Base-by-base conservation (phyloP, 2,888 invertebrate genomes). In the Chrysolina americana region DNA sequence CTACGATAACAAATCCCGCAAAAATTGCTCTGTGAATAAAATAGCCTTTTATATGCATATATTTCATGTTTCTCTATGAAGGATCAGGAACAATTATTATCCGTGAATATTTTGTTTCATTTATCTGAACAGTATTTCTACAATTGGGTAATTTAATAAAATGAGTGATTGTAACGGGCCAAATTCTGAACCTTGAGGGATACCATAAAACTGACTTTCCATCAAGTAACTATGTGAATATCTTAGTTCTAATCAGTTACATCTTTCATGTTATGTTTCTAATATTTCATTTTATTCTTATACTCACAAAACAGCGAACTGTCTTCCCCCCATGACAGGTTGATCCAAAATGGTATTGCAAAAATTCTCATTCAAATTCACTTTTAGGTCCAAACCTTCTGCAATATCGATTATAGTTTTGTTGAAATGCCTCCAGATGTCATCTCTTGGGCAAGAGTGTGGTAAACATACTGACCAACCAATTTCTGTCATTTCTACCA, bases 401-500 rank as follows among this genome's bases (percentile, higher is more conserved):
- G 81, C 76, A 15, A 86, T 73, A n/a, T 79, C 77, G 50, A 72
- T 72, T 50, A 86, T 77, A 10, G 81, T 81, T 74, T 83, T 83
- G 23, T 84, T 81, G 72, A 87, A 84, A 77, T 87, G 84, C n/a
- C 75, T 73, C 44, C 85, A 74, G 9, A 89, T 80, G 56, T 89
- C 87, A 2, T 81, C 63, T 2, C 81, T 71, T 17, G 81, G 79
- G 77, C 90, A 90, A 5, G 86, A 83, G 21, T 87, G 84, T 11
- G 90, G 90, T 41, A 89, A 74, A 77, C 89, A 89, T 62, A 88
- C 83, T 0, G 89, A 86, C 84, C 87, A 84, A 15, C 81, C 82
- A 21, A 87, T 41, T 64, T 78, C 76, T 56, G 81, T 79, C 74
- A 76, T 81, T 77, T 82, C 80, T 15, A 85, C 75, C 23, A 80